Evolutionary conservation across 2,888 invertebrate genomes (phyloP).

Genomic region (Aricia artaxerxes): DNA sequence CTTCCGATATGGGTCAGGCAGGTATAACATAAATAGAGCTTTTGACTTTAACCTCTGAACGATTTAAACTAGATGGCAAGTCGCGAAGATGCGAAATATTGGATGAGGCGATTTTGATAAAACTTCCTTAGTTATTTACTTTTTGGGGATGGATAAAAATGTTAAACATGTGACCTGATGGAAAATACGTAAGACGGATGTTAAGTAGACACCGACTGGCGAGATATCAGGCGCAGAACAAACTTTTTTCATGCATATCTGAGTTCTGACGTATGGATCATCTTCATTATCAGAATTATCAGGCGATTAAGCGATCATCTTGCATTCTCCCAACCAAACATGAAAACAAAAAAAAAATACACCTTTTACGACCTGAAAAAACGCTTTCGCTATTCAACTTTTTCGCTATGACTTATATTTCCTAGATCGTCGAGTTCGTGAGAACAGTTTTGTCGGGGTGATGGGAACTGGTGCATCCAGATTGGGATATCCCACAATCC

Average conservation of each 20-base stretch:
- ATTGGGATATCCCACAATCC: slow-evolving; percentile 56
- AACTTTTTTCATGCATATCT: background rate
- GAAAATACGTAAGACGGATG: background rate
- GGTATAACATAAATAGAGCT: slow-evolving; percentile 46
- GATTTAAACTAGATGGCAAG: slow-evolving; percentile 48
- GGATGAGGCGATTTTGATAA: slow-evolving; percentile 38
- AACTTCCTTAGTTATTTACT: background rate
- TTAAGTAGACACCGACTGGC: background rate
- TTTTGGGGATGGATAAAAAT: background rate
- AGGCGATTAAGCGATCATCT: too few relatives aligned
- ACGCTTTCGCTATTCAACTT: background rate
- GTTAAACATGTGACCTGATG: background rate
- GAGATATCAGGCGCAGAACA: background rate
- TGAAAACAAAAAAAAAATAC: background rate
- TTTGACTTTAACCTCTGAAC: slow-evolving; percentile 56
- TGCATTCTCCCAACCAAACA: background rate
- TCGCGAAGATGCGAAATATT: slow-evolving; percentile 37
- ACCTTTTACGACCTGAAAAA: background rate
- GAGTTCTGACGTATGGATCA: background rate
- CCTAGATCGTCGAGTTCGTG: slow-evolving; percentile 51
- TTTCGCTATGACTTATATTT: slow-evolving; percentile 37
- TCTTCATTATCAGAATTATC: too few relatives aligned
- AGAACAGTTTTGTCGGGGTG: slow-evolving; percentile 47
- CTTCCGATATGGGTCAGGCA: slow-evolving; percentile 41
- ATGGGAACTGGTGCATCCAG: slow-evolving; percentile 56